These are phyloP conservation scores for Sylvilagus bachmani DNA, from an alignment of 2,113 vertebrate genomes.

Conservation along the genomic window DNA sequence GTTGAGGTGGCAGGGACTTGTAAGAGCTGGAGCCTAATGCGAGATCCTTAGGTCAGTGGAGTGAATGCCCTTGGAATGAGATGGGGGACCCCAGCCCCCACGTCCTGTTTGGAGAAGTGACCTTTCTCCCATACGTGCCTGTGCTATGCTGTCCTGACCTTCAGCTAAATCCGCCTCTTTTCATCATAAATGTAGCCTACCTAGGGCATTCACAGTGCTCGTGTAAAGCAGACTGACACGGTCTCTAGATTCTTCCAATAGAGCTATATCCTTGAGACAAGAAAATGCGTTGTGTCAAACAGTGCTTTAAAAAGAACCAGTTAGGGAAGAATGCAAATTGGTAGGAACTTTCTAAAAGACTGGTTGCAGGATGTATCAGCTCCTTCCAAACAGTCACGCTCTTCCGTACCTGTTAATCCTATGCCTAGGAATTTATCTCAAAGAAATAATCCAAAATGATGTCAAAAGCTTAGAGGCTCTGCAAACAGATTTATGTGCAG, in stretches of 20 bases:
- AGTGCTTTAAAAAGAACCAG: background rate
- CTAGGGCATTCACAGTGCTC: too few species aligned
- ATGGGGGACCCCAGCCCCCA: too few species aligned
- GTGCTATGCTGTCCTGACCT: too few species aligned
- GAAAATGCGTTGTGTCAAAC: background rate
- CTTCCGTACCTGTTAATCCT: slow-evolving; percentile 10
- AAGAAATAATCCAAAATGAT: slow-evolving; percentile 67
- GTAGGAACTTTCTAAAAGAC: background rate
- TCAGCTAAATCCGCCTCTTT: too few species aligned
- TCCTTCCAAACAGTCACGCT: background rate
- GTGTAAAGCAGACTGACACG: too few species aligned
- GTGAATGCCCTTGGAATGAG: too few species aligned
- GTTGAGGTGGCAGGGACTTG: too few species aligned
- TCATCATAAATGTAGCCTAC: too few species aligned
- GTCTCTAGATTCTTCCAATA: background rate
- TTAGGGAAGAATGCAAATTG: background rate
- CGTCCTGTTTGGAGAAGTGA: too few species aligned
- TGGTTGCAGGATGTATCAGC: background rate
- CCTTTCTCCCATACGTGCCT: too few species aligned
- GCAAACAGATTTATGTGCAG: slow-evolving; percentile 53
- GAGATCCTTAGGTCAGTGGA: too few species aligned
- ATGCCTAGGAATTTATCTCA: slow-evolving; percentile 58
- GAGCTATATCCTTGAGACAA: background rate
- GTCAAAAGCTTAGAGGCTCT: slow-evolving; percentile 33
- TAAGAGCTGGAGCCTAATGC: too few species aligned